phyloP scores from a whole-genome alignment of 2,888 invertebrate genomes.

The Plusia festucae region DNA sequence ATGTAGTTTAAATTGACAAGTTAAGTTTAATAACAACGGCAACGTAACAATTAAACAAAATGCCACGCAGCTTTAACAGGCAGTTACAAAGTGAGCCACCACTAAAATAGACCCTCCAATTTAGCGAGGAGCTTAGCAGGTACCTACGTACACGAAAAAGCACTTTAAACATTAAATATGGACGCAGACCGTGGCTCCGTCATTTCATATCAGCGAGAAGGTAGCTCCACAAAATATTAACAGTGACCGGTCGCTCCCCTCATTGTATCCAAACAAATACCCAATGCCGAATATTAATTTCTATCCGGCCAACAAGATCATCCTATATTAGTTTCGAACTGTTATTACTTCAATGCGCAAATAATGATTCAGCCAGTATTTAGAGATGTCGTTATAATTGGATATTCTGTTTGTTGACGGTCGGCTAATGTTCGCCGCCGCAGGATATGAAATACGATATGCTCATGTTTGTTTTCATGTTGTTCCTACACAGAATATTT shows the following conservation, averaged over 20 bases:
- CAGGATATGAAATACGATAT: constrained; percentile 35
- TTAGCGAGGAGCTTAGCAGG: constrained; percentile 57
- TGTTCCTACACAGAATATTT: constrained; percentile 12
- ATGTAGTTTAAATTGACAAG: not conserved
- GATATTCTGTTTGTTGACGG: constrained; percentile 42
- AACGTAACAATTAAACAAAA: constrained; percentile 47
- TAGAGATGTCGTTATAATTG: constrained; percentile 41
- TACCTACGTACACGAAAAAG: constrained; percentile 77
- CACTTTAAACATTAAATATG: constrained; percentile 86
- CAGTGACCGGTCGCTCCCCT: constrained; percentile 48
- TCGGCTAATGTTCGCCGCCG: constrained; percentile 23
- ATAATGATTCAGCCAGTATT: constrained; percentile 39
- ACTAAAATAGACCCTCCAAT: constrained; percentile 56
- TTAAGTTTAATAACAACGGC: constrained; percentile 13
- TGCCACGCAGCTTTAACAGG: constrained; percentile 26
- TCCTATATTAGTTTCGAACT: constrained; percentile 55
- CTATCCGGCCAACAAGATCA: constrained; percentile 27
- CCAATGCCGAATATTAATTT: constrained; percentile 48
- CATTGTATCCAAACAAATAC: constrained; percentile 56
- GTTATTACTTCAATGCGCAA: constrained; percentile 47
- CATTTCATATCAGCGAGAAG: constrained; percentile 67
- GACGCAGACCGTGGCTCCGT: constrained; percentile 65
- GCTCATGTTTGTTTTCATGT: constrained; percentile 29
- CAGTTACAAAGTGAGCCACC: constrained; percentile 51
- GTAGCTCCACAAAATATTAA: constrained; percentile 66